Conservation (phyloP, 2,113 vertebrate genomes). For the Chaetodon auriga region DNA sequence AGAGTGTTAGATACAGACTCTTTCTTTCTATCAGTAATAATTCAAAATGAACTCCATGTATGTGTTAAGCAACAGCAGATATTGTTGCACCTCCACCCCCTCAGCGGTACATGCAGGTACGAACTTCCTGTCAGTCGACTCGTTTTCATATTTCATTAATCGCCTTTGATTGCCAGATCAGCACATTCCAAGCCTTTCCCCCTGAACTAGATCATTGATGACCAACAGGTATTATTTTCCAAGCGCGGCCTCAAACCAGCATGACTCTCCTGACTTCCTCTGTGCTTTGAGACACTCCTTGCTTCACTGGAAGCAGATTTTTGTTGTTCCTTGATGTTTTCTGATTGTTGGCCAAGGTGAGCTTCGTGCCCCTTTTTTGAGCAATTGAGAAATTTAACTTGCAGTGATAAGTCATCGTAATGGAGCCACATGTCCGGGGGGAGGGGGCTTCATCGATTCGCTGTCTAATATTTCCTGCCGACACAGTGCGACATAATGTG, state of each 20-base stretch:
- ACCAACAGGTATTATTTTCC: background rate
- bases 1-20: background rate
- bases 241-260: background rate
- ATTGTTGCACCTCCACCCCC: background rate
- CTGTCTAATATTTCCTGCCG: constrained; percentile 27
- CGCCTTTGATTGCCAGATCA: background rate
- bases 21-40: background rate
- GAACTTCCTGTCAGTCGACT: background rate
- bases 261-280: background rate
- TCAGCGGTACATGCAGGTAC: background rate
- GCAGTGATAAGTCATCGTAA: constrained; percentile 2
- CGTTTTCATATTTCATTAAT: background rate
- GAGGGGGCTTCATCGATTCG: constrained; percentile 10
- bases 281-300: constrained; percentile 1
- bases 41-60: background rate
- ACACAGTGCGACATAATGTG: constrained; percentile 29
- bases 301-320: background rate
- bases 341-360: constrained; percentile 1
- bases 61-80: background rate
- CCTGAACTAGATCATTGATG: background rate
- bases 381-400: background rate
- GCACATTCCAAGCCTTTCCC: constrained; percentile 13
- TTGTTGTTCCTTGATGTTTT: background rate
- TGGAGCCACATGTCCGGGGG: constrained; percentile 1
- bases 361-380: constrained; percentile 1